Evolutionary conservation across 1,140 invertebrate species (phyloP), one percentile per base, ranked within the genome.

Genomic region (Scaptomyza hsui): DNA sequence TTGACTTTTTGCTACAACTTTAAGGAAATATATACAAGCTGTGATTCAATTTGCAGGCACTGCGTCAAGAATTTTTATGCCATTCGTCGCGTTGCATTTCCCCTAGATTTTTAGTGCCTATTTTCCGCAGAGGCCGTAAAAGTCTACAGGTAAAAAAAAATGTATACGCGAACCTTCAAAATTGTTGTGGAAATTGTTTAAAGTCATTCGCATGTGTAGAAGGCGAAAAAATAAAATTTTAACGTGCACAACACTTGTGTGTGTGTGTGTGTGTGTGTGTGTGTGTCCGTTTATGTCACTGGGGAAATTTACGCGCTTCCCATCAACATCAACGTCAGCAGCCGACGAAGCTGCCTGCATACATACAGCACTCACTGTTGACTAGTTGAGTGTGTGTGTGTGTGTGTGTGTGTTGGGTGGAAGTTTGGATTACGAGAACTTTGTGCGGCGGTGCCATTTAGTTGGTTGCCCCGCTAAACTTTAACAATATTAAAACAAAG

Each of bases 131-230:
- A 62, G 52, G 57, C 15, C 37, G 68, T 62, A 63, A 62, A 59
- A 55, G 7, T 19, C 59, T 55, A 15, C 29, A 32, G 53, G 61
- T 19, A 59, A 44, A 19, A 52, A 48, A 24, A 62, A 49, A 63
- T 21, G n/a, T 10, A 39, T 26, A 51, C 15, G 13, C 13, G 16
- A 41, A 39, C 49, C 26, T 37, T 45, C 37, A 61, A 75, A 71
- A 71, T 56, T 53, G 62, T 68, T 75, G 62, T 56, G 39, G 62
- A 76, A 76, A 76, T 76, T 74, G 70, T 76, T 76, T 76, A 76
- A 76, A 76, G 74, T 76, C 74, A 73, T 73, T 76, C 64, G 73
- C 56, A 73, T 73, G 70, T 75, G 68, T 37, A 71, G 72, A 72
- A 75, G 55, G 53, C 53, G 37, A 60, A 45, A 44, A 16, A 39